phyloP scores from a whole-genome alignment of 2,888 invertebrate genomes.

The Patella ulyssiponensis region DNA sequence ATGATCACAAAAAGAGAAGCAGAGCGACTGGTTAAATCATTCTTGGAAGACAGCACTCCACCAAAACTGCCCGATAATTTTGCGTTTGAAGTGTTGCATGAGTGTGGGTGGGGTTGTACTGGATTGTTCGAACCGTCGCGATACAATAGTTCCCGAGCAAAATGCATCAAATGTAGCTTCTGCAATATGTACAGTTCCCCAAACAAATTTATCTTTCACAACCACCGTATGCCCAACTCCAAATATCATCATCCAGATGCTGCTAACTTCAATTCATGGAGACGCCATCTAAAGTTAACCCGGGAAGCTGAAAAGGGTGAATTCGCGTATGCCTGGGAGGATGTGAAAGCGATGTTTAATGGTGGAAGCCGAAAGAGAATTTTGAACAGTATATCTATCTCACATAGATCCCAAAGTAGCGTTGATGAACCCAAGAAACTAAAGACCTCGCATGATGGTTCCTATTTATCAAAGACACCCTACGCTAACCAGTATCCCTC shows the following conservation, averaged over 20 bases:
- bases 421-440: slow-evolving; percentile 14
- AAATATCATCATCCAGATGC: slow-evolving; percentile 94
- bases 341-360: slow-evolving; percentile 99
- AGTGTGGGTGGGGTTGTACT: slow-evolving; percentile 95
- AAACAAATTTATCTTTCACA: slow-evolving; percentile 99
- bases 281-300: slow-evolving; percentile 89
- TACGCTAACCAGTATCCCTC: slow-evolving; percentile 46
- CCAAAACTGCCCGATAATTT: slow-evolving; percentile 91
- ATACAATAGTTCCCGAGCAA: slow-evolving; percentile 83
- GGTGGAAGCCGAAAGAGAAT: slow-evolving; percentile 90
- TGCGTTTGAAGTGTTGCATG: slow-evolving; percentile 92
- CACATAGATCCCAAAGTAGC: background rate
- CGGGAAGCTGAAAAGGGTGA: slow-evolving; percentile 75
- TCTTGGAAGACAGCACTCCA: slow-evolving; percentile 80
- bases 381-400: slow-evolving; percentile 35
- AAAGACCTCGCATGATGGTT: slow-evolving; percentile 30
- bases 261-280: slow-evolving; percentile 98
- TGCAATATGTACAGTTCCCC: slow-evolving; percentile 98
- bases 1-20: slow-evolving; percentile 90
- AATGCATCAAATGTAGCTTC: slow-evolving; percentile 94
- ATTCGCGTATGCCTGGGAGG: slow-evolving; percentile 87
- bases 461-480: slow-evolving; percentile 35
- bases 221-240: slow-evolving; percentile 78
- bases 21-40: slow-evolving; percentile 95
- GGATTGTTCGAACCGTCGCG: slow-evolving; percentile 76